These are phyloP conservation scores for Ephydatia muelleri DNA, from an alignment of 37 sponge, comb jelly and placozoan genomes.

Conservation along the genomic window DNA sequence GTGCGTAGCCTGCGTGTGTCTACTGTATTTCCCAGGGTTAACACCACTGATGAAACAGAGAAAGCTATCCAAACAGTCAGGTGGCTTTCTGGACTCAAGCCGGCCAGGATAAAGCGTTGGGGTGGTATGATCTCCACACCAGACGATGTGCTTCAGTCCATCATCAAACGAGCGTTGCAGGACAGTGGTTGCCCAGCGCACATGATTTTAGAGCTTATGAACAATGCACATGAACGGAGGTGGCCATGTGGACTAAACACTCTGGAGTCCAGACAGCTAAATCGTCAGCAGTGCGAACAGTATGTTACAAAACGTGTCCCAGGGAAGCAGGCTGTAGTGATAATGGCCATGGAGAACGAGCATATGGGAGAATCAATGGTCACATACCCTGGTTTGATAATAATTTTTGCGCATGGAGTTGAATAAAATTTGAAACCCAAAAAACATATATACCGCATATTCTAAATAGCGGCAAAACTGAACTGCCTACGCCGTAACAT, in stretches of 20 bases:
- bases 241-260: constrained; percentile 95
- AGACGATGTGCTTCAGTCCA: constrained; percentile 88
- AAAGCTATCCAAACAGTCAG: constrained; percentile 65
- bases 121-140: constrained; percentile 99
- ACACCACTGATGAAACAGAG: constrained; percentile 72
- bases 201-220: constrained; percentile 85
- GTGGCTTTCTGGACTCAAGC: constrained; percentile 70
- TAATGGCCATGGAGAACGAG: constrained; percentile 93
- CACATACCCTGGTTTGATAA: constrained; percentile 85
- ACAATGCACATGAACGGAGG: constrained; percentile 89
- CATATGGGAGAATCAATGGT: constrained; percentile 96
- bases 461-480: too few species aligned
- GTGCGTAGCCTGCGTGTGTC: constrained; percentile 70
- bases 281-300: constrained; percentile 89
- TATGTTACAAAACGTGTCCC: constrained; percentile 90
- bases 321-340: constrained; percentile 95
- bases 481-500: too few species aligned
- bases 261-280: constrained; percentile 92
- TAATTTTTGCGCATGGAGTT: constrained; percentile 98
- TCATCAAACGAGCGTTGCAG: constrained; percentile 81
- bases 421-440: constrained; percentile 45
- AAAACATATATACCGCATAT: background rate
- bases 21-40: background rate
- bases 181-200: constrained; percentile 90
- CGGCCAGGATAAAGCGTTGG: constrained; percentile 86